These are phyloP conservation scores for Catalaphyllia jardinei DNA, from an alignment of 64 coral and sea anemone species.

Conservation along the genomic window DNA sequence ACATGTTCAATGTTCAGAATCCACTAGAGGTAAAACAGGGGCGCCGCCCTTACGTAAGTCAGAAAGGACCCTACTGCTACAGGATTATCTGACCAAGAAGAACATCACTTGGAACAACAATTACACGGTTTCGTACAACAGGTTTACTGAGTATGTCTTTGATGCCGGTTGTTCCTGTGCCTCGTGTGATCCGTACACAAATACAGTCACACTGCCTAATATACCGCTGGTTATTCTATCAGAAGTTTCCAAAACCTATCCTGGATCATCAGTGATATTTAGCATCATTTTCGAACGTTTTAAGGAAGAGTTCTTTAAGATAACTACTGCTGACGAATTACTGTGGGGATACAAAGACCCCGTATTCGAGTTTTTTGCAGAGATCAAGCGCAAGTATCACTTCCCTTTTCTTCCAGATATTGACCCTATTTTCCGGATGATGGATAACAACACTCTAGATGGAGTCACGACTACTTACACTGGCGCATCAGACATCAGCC, in stretches of 20 bases:
- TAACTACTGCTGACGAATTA: conserved; percentile 53
- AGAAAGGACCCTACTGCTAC: conserved; percentile 80
- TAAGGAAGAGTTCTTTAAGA: conserved; percentile 73
- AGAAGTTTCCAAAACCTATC: conserved; percentile 61
- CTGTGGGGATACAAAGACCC: conserved; percentile 80
- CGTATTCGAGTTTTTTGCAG: conserved; percentile 50
- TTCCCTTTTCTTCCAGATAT: conserved; percentile 69
- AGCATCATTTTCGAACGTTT: conserved; percentile 46
- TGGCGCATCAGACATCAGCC: conserved; percentile 43
- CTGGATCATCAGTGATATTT: conserved; percentile 32
- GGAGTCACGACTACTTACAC: conserved; percentile 57
- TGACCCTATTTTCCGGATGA: conserved; percentile 57
- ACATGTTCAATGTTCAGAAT: conserved; percentile 47
- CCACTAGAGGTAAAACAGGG: conserved; percentile 26
- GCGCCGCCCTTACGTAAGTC: conserved; percentile 30
- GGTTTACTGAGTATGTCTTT: conserved; percentile 67
- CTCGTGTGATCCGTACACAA: conserved; percentile 36
- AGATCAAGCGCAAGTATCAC: conserved; percentile 52
- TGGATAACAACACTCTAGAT: conserved; percentile 66
- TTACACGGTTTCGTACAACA: conserved; percentile 63
- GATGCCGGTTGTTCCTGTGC: conserved; percentile 45
- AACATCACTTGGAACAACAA: conserved; percentile 66
- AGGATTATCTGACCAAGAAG: conserved; percentile 52
- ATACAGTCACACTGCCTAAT: conserved; percentile 58
- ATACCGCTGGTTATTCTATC: conserved; percentile 62